Base-by-base conservation (phyloP, 2,797 vertebrate species). In the Gymnodraco acuticeps region DNA sequence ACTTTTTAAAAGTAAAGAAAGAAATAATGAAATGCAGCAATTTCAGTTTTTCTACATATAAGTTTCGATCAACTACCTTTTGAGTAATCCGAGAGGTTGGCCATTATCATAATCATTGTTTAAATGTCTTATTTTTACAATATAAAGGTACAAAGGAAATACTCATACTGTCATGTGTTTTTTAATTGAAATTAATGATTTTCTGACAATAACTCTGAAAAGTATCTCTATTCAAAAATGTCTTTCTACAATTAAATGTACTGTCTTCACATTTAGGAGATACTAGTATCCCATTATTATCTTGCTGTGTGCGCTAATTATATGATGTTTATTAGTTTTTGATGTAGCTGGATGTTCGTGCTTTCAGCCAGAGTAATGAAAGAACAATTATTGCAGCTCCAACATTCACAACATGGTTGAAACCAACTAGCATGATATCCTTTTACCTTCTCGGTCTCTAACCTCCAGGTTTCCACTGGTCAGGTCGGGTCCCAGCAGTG, bases 391-490 rank as follows among this genome's bases (percentile, higher is more conserved):
- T 46, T 3, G 4, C 19, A 64, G 3, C 13, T 45, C 0, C 33
- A 45, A 48, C 56, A 42, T 12, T 63, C 19, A 48, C 10, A 55
- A 38, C 10, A 50, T 2, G 1, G 41, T 1, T 58, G 15, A 48
- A 54, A 31, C 3, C 42, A 69, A 15, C 19, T 13, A 65, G 47
- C 11, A 16, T 17, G 42, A 46, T 16, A 10, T 46, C 45, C 5
- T 38, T 45, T 33, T 11, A 6, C 59, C n/a, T 17, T 68, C 14
- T 38, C 11, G 50, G 42, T 50, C 27, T 82, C 23, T 48, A 10
- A 87, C 23, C n/a, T 47, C 14, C 85, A 93, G 95, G 93, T 5
- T 97, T 97, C 89, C 95, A 96, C 19, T 94, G 96, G 43, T 94
- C 94, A 10, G 94, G 95, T 78, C 95, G 94, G 19, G 91, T 96